Percentiles rank a stretch among this genome's conserved stretches.
phyloP scores from a whole-genome alignment of 2,113 vertebrate species.

The Syrrhaptes paradoxus region DNA sequence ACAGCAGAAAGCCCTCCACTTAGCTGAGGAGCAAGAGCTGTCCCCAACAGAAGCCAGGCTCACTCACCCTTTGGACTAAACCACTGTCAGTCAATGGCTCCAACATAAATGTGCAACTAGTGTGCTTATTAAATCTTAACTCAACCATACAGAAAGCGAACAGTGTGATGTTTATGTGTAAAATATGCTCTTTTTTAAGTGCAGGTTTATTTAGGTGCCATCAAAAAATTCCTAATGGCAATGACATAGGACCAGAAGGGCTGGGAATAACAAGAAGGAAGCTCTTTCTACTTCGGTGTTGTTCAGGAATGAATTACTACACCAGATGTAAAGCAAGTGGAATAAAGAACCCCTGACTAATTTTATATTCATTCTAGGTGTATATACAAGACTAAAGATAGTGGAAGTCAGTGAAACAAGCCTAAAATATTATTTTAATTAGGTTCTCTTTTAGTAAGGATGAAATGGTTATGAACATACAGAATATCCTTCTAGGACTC shows the following conservation, averaged over 20 bases:
- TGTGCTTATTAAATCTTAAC: background rate
- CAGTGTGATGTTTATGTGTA: background rate
- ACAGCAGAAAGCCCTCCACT: background rate
- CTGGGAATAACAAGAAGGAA: background rate
- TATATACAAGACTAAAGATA: background rate
- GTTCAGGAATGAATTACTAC: background rate
- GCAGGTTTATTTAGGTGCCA: background rate
- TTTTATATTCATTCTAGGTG: background rate
- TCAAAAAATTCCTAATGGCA: background rate
- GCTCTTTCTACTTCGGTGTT: background rate
- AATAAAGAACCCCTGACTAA: background rate
- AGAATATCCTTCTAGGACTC: background rate
- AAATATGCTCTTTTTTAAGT: background rate
- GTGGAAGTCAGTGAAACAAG: background rate
- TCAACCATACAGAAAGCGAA: background rate
- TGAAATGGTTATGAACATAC: background rate
- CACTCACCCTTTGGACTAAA: background rate
- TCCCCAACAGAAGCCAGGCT: background rate
- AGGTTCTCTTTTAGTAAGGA: background rate
- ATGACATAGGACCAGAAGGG: background rate
- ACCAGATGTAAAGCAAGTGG: background rate
- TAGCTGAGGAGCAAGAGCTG: background rate
- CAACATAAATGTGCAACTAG: background rate
- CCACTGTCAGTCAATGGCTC: background rate
- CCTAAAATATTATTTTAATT: background rate